Percentiles rank a stretch among this genome's conserved stretches.
phyloP scores from a whole-genome alignment of 2,888 invertebrate genomes.

The Drosophila meridionalis region DNA sequence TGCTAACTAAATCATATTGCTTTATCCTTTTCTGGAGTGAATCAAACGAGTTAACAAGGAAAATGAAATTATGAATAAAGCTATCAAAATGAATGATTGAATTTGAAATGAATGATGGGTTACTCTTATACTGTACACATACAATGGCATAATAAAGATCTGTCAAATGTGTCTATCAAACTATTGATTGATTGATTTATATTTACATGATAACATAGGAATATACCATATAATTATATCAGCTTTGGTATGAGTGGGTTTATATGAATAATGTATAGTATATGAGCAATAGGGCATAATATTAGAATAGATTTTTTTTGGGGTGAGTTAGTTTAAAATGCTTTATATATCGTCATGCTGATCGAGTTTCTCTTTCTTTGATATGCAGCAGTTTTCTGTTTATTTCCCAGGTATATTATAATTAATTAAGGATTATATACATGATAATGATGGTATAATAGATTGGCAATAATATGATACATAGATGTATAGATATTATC shows the following conservation, averaged over 20 bases:
- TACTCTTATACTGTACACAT: not conserved
- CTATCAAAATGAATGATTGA: not conserved
- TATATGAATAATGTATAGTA: not conserved
- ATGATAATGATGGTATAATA: not conserved
- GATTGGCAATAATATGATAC: not conserved
- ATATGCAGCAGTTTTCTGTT: no score
- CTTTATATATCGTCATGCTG: no score
- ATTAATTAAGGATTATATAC: not conserved
- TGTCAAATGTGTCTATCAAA: not conserved
- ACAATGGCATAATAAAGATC: not conserved
- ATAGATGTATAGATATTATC: not conserved
- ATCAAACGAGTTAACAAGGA: no score
- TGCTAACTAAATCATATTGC: no score
- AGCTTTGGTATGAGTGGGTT: not conserved
- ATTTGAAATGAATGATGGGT: not conserved
- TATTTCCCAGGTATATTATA: not conserved
- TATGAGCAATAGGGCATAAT: not conserved
- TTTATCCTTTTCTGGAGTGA: no score
- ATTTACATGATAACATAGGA: not conserved
- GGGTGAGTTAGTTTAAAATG: no score
- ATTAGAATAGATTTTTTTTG: not conserved
- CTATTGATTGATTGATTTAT: not conserved
- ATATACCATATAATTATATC: not conserved
- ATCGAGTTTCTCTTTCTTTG: no score
- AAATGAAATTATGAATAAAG: not conserved